A percentile compares a stretch with the other conserved stretches of the same genome.
These are phyloP conservation scores for Conus ventricosus DNA, from an alignment of 1,140 invertebrate species.

Conservation along the genomic window DNA sequence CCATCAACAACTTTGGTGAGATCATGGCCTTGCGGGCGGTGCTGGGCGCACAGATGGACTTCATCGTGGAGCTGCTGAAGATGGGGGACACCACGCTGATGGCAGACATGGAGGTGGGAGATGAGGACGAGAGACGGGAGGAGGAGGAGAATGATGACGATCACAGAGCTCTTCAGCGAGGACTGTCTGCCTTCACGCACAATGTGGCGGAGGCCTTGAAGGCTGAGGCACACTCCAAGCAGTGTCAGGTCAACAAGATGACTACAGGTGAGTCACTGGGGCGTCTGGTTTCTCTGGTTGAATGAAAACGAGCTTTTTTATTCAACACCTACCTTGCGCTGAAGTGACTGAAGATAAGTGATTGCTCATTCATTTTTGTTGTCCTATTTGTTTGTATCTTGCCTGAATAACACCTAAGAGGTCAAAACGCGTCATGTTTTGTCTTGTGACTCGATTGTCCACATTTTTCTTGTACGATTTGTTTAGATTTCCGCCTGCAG, in stretches of 20 bases:
- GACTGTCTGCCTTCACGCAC: slow-evolving; percentile 43
- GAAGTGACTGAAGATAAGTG: too few species aligned
- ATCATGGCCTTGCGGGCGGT: slow-evolving; percentile 59
- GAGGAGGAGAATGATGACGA: slow-evolving; percentile 24
- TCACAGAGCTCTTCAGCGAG: slow-evolving; percentile 38
- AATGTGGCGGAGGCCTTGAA: slow-evolving; percentile 55
- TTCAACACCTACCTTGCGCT: too few species aligned
- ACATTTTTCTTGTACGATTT: too few species aligned
- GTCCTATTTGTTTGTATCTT: too few species aligned
- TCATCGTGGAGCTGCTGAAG: slow-evolving; percentile 54
- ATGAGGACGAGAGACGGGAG: background rate
- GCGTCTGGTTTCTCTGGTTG: too few species aligned
- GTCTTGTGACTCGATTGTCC: too few species aligned
- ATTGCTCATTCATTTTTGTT: too few species aligned
- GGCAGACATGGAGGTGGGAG: slow-evolving; percentile 42
- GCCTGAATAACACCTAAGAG: too few species aligned
- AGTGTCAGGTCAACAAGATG: slow-evolving; percentile 16
- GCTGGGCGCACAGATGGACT: slow-evolving; percentile 49
- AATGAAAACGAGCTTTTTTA: too few species aligned
- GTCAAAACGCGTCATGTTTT: too few species aligned
- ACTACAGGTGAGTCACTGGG: background rate
- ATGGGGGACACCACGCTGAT: slow-evolving; percentile 52
- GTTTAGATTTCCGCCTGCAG: too few species aligned
- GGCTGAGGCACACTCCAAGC: slow-evolving; percentile 63
- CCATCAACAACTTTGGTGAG: slow-evolving; percentile 59